Evolutionary conservation across 2,888 invertebrate species (phyloP).

Genomic region (Lepidochitona cinerea): DNA sequence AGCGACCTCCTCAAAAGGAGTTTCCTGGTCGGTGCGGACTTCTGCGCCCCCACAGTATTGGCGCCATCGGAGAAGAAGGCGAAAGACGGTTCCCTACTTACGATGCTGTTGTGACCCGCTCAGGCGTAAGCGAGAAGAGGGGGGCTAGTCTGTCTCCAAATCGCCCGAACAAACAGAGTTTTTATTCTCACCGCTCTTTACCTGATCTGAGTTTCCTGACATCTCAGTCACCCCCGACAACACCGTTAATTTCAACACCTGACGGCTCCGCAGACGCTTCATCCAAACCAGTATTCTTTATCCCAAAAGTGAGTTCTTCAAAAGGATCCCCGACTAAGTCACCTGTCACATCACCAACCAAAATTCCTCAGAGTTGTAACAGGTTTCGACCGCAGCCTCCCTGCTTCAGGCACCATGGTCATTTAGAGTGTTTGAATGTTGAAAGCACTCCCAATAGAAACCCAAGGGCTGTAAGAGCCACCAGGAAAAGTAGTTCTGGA

Average conservation of each 20-base stretch:
- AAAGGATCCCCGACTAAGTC: too few species aligned
- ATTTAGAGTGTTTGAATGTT: background rate
- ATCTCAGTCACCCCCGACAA: background rate
- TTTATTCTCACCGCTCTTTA: conserved; percentile 54
- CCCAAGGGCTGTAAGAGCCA: background rate
- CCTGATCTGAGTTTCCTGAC: conserved; percentile 57
- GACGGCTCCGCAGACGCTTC: background rate
- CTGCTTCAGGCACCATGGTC: background rate
- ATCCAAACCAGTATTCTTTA: background rate
- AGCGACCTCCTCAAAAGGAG: background rate
- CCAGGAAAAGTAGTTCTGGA: background rate
- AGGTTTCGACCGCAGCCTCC: background rate
- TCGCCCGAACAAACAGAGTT: conserved; percentile 8
- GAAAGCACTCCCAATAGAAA: background rate
- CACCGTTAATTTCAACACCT: background rate
- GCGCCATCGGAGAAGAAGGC: background rate
- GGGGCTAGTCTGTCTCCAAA: background rate
- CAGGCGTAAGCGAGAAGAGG: background rate
- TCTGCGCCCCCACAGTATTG: background rate
- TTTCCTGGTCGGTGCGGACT: background rate
- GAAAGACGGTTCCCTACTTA: background rate
- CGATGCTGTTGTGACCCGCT: background rate
- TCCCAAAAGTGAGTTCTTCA: background rate
- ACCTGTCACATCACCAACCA: background rate
- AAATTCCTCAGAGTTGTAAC: background rate